Base-by-base conservation (phyloP, 2,888 invertebrate species). In the Pseudococcus longispinus region DNA sequence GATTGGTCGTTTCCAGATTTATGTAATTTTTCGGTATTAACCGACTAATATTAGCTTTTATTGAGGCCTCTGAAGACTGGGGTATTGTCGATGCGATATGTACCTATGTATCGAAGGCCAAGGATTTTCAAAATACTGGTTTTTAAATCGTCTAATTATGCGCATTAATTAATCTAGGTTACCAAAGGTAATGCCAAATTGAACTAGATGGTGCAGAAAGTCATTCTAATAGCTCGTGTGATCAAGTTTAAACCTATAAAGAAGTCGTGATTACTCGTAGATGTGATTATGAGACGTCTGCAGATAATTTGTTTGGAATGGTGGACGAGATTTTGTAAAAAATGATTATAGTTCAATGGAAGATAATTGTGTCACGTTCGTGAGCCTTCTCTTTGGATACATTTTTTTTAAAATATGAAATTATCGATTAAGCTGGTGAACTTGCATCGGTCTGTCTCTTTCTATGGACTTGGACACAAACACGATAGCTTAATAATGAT, bases 91-190 rank as follows among this genome's bases (percentile, higher is more conserved):
- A 65, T 26, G 26, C 65, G 23, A 20, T n/a, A 51, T n/a, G 18
- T 46, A n/a, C n/a, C 44, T 46, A 2, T 11, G 51, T 13, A 44
- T 15, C 55, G 65, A 70, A 70, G 70, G 70, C 29, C 70, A 70
- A 70, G 70, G 70, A 32, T 70, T 70, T 6, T 13, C 65, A 26
- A 51, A 65, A 65, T 65, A 65, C 65, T 65, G 2, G 65, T 26
- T 70, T 32, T 29, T 5, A 4, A 70, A 70, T 70, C 29, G 70
- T 29, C 18, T 18, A 29, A 26, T 29, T 70, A 70, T 70, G 70
- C 8, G 70, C 70, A 70, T 70, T 26, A 70, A 70, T 70, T 70
- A 70, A 70, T 32, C 29, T 29, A 70, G 70, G 70, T 29, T 70
- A 29, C 9, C 11, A 9, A 23, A 8, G 60, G 60, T 60, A 60